Evolutionary conservation across 2,113 vertebrate genomes (phyloP).

Genomic region (Prochilodus magdalenae): DNA sequence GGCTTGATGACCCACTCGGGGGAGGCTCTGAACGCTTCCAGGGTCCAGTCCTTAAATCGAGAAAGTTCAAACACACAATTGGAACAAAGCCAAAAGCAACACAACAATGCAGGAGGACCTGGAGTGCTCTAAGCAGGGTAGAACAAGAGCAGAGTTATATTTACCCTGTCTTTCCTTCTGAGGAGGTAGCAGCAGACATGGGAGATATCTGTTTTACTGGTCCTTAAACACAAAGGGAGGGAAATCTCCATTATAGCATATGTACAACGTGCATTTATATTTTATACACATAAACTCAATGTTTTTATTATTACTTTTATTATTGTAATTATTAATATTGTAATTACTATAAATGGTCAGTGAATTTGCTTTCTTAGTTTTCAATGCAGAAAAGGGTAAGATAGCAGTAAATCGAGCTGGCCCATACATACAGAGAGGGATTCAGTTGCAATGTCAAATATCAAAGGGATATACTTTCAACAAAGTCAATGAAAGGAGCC

Average conservation of each 20-base stretch:
- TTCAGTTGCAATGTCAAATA: too few species aligned
- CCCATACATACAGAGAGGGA: too few species aligned
- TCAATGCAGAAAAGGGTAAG: too few species aligned
- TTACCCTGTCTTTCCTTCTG: conserved; percentile 73
- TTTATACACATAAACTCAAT: too few species aligned
- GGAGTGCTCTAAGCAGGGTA: background rate
- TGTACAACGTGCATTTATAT: background rate
- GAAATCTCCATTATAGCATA: background rate
- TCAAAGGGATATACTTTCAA: too few species aligned
- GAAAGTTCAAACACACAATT: background rate
- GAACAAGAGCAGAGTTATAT: conserved; percentile 30
- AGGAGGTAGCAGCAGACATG: conserved; percentile 67
- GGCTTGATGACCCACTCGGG: conserved; percentile 47
- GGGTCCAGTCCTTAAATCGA: conserved; percentile 53
- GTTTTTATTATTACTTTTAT: too few species aligned
- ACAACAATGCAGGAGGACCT: background rate
- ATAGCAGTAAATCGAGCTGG: too few species aligned
- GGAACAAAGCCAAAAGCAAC: conserved; percentile 2
- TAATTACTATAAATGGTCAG: too few species aligned
- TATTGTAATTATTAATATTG: too few species aligned
- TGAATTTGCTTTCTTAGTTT: too few species aligned
- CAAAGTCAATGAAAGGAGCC: too few species aligned
- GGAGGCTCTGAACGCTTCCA: conserved; percentile 71
- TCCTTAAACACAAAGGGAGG: conserved; percentile 49
- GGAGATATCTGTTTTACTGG: conserved; percentile 72